phyloP scores from a whole-genome alignment of 1,140 invertebrate genomes.

The Augochlora pura region DNA sequence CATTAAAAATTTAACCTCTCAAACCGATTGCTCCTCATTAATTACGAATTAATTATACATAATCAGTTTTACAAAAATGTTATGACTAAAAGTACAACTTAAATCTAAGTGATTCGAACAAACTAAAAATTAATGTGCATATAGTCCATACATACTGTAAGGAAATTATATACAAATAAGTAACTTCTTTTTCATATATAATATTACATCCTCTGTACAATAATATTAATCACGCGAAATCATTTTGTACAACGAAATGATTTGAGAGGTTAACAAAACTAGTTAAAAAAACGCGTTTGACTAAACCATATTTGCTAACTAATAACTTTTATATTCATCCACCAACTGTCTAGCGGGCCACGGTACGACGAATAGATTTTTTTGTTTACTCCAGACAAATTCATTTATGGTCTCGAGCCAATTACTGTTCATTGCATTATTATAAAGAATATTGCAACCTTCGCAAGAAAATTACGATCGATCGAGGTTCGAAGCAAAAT shows the following conservation, averaged over 20 bases:
- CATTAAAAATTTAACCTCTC: constrained; percentile 52
- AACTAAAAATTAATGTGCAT: constrained; percentile 53
- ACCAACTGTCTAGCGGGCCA: constrained; percentile 65
- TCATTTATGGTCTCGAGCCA: constrained; percentile 60
- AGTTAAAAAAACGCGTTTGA: neutral
- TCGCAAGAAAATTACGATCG: constrained; percentile 30
- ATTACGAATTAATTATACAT: constrained; percentile 28
- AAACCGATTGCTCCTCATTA: constrained; percentile 29
- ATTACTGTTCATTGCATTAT: constrained; percentile 32
- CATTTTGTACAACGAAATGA: constrained; percentile 52
- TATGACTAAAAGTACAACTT: constrained; percentile 53
- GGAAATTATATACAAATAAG: constrained; percentile 64
- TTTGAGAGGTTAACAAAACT: constrained; percentile 54
- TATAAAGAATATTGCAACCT: constrained; percentile 1
- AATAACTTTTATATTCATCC: constrained; percentile 55
- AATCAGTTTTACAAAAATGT: constrained; percentile 41
- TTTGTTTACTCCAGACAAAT: constrained; percentile 36
- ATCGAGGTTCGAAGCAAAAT: constrained; percentile 53
- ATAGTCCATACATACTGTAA: constrained; percentile 42
- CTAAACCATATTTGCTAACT: constrained; percentile 48
- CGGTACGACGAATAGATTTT: constrained; percentile 65
- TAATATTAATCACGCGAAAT: constrained; percentile 45
- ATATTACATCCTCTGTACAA: constrained; percentile 57
- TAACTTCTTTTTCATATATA: constrained; percentile 48
- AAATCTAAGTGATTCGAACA: constrained; percentile 38